Conservation (phyloP, 2,113 vertebrate genomes). For the Chunga burmeisteri region DNA sequence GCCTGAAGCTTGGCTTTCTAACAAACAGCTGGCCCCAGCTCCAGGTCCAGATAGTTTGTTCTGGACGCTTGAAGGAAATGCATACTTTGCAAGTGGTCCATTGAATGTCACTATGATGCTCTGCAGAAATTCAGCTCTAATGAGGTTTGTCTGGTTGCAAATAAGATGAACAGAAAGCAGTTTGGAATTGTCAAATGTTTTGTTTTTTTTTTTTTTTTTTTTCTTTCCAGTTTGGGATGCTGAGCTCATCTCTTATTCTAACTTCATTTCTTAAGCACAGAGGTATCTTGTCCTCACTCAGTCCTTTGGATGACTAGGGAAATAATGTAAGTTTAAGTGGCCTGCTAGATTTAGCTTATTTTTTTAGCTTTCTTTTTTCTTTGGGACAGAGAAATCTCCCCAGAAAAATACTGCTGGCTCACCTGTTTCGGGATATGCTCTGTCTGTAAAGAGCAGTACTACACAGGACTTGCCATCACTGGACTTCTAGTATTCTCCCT, state of each 20-base stretch:
- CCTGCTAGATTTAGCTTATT: background rate
- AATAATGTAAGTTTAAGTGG: background rate
- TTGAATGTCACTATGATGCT: constrained; percentile 57
- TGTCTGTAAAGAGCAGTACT: background rate
- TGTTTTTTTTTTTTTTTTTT: background rate
- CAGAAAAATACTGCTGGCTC: background rate
- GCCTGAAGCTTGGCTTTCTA: background rate
- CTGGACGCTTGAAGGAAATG: constrained; percentile 29
- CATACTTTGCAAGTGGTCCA: constrained; percentile 10
- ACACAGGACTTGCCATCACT: background rate
- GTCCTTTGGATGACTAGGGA: background rate
- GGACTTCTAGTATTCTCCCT: background rate
- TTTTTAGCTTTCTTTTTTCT: background rate
- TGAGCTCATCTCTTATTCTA: background rate
- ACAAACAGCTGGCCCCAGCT: constrained; percentile 18
- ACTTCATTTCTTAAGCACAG: background rate
- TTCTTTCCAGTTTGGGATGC: background rate
- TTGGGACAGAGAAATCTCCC: background rate
- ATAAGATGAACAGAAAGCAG: background rate
- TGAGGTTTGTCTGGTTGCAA: constrained; percentile 20
- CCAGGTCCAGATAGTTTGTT: background rate
- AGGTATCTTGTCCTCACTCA: background rate
- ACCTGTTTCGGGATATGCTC: background rate
- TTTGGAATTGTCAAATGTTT: background rate
- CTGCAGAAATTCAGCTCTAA: constrained; percentile 47